These are phyloP conservation scores for Leucopsar rothschildi DNA, from an alignment of 2,113 vertebrate species.

Conservation along the genomic window DNA sequence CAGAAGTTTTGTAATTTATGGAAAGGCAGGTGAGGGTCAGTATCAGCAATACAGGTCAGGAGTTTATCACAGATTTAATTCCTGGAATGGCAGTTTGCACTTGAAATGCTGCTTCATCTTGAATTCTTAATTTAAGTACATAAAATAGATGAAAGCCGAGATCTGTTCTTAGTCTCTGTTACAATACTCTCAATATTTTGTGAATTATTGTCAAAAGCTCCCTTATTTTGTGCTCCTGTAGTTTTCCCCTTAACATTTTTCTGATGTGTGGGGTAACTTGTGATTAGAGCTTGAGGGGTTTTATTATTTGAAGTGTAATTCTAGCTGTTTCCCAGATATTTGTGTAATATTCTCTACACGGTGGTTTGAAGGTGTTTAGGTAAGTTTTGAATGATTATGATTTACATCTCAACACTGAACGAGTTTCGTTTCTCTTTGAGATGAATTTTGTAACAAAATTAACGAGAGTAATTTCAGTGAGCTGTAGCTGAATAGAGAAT, in stretches of 20 bases:
- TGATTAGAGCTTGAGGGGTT: neutral
- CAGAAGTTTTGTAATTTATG: neutral
- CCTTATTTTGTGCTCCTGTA: neutral
- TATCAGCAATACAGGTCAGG: neutral
- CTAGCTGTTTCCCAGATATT: neutral
- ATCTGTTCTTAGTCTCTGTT: fast-evolving
- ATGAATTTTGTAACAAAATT: too few species aligned
- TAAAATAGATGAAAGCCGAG: neutral
- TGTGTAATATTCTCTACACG: neutral
- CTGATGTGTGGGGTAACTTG: neutral
- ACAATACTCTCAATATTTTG: neutral
- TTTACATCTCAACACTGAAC: neutral
- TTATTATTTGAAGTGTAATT: neutral
- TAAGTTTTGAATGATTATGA: neutral
- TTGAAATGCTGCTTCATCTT: neutral
- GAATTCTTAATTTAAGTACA: neutral
- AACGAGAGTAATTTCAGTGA: neutral
- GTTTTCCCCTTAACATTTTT: neutral
- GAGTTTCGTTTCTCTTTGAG: neutral
- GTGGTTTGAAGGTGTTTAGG: neutral
- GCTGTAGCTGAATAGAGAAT: neutral
- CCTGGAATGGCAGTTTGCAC: neutral
- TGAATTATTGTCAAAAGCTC: neutral
- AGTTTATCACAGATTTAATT: neutral
- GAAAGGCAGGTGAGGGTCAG: neutral